Evolutionary conservation across 92 coral and sea anemone genomes (phyloP).

Genomic region (Palythoa heliodiscus): DNA sequence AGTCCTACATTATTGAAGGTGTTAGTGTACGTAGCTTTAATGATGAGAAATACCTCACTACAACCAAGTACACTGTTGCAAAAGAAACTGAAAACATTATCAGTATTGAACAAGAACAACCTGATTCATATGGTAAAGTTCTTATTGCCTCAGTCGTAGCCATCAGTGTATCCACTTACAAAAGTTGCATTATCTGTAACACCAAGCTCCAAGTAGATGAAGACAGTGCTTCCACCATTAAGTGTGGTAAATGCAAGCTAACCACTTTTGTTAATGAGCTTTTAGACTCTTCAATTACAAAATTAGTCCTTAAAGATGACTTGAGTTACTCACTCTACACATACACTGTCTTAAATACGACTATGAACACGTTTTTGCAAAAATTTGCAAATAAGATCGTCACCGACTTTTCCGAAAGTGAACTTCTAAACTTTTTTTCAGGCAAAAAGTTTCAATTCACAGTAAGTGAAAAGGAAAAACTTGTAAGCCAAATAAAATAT

Average conservation of each 20-base stretch:
- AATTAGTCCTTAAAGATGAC: conserved; percentile 34
- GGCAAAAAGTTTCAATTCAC: conserved; percentile 23
- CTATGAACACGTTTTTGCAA: conserved; percentile 39
- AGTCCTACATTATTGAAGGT: conserved; percentile 5
- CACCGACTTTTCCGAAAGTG: conserved; percentile 24
- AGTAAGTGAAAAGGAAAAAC: conserved; percentile 43
- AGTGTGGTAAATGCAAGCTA: conserved; percentile 45
- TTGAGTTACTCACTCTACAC: conserved; percentile 3
- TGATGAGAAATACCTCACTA: conserved; percentile 32
- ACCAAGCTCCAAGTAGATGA: conserved; percentile 33
- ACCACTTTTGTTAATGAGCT: conserved; percentile 22
- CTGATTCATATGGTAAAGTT: conserved; percentile 24
- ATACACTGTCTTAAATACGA: conserved; percentile 37
- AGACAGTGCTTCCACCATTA: conserved; percentile 15
- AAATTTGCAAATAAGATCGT: not conserved
- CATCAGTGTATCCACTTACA: conserved; percentile 20
- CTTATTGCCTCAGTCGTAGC: conserved; percentile 35
- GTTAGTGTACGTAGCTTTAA: conserved; percentile 33
- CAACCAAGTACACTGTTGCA: conserved; percentile 26
- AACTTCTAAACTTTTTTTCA: conserved; percentile 27
- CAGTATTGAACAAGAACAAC: conserved; percentile 28
- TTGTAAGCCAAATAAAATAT: conserved; percentile 25
- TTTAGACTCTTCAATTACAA: conserved; percentile 22
- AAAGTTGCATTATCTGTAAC: conserved; percentile 39
- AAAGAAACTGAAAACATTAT: conserved; percentile 34